Base-by-base conservation (phyloP, 2,113 vertebrate genomes). In the Callithrix jacchus region DNA sequence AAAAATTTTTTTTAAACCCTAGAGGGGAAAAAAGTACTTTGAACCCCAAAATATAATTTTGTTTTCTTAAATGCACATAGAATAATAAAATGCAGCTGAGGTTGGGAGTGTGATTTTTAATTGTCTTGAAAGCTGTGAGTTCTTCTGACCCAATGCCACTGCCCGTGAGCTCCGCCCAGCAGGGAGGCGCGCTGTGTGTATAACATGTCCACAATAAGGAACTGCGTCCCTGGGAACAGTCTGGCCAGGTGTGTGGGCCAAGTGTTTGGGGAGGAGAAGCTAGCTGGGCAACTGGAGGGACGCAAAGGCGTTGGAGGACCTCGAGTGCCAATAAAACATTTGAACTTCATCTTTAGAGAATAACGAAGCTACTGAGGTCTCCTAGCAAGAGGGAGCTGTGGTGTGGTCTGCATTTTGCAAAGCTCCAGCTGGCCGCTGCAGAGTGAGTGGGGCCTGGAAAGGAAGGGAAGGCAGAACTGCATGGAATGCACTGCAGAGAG, bases 321-420 rank as follows among this genome's bases (percentile, higher is more conserved):
- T 45, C 0, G 11, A 35, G 12, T 1, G 30, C 30, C 14, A 0
- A 16, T 2, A 1, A 40, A 2, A 10, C 3, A 25, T 32, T 2
- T 47, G 32, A 64, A 25, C 40, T 18, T 70, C 32, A 37, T 45
- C 32, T 68, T 30, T 0, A 6, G 12, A 16, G 83, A 23, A 20
- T 3, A 23, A 61, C 0, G 10, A 42, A 5, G 7, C 20, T 8
- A 9, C 27, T 0, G 1, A 27, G 70, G 37, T 14, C 74, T 47
- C 70, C 20, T 23, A 10, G 49, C 11, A 47, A 45, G 25, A 58
- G 2, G 32, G 71, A 35, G 11, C 6, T 66, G 18, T 1, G 27
- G 42, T 79, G 7, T 6, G 90, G 20, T 25, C 27, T 47, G 0
- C 18, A 7, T 32, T 37, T 42, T 21, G 66, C 64, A 21, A 40